A percentile compares a stretch with the other conserved stretches of the same genome.
Evolutionary conservation across 1,140 invertebrate genomes (phyloP).

Genomic region (Sinella curviseta): DNA sequence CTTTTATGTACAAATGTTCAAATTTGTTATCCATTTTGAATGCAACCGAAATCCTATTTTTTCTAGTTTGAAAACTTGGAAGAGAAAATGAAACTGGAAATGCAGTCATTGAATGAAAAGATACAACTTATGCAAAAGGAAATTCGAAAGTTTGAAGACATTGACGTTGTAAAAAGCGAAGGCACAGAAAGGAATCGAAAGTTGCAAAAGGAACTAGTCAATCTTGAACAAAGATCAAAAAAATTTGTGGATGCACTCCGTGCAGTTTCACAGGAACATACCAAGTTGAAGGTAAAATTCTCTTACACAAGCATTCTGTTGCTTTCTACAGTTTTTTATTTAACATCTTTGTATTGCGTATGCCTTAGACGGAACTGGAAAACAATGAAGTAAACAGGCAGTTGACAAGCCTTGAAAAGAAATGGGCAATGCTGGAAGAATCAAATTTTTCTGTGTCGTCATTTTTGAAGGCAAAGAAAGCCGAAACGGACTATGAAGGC

Average conservation of each 20-base stretch:
- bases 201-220: conserved; percentile 57
- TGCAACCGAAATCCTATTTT: background rate
- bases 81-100: conserved; percentile 60
- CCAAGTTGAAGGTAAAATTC: conserved; percentile 51
- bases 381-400: conserved; percentile 70
- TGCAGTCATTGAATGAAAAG: conserved; percentile 57
- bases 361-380: conserved; percentile 62
- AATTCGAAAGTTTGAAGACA: conserved; percentile 57
- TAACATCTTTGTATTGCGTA: conserved; percentile 29
- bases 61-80: conserved; percentile 60
- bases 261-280: conserved; percentile 49
- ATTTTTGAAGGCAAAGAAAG: conserved; percentile 64
- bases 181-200: conserved; percentile 58
- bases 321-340: background rate
- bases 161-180: conserved; percentile 56
- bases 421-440: conserved; percentile 66
- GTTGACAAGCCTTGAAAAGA: conserved; percentile 65
- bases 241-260: conserved; percentile 50
- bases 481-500: conserved; percentile 66
- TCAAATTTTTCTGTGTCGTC: conserved; percentile 66
- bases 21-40: background rate
- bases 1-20: background rate
- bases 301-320: background rate
- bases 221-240: conserved; percentile 54
- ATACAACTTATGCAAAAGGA: conserved; percentile 59